Percentiles rank a stretch among this genome's conserved stretches.
These are phyloP conservation scores for Pristionchus pacificus DNA, from an alignment of 1,140 invertebrate genomes.

Conservation along the genomic window DNA sequence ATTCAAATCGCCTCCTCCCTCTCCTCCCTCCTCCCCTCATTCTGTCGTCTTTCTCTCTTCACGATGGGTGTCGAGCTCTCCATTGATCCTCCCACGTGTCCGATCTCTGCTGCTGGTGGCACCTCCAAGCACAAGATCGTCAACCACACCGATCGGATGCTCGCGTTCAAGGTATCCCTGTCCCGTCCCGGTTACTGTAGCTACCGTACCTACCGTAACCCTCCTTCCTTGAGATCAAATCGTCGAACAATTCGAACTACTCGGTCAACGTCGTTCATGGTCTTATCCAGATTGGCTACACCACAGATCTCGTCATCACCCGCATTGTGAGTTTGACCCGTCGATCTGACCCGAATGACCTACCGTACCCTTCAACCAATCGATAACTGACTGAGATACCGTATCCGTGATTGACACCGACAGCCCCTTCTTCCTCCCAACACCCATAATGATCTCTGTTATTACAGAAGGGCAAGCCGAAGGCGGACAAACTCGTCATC, in stretches of 20 bases:
- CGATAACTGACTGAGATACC: too few relatives aligned
- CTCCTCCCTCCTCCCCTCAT: background rate
- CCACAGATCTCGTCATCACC: constrained; percentile 9
- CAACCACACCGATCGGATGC: constrained; percentile 17
- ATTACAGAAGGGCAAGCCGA: constrained; percentile 15
- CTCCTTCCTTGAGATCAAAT: constrained; percentile 9
- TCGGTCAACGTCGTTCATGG: constrained; percentile 19
- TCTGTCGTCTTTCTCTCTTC: background rate
- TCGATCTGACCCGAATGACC: too few relatives aligned
- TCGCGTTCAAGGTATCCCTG: constrained; percentile 19
- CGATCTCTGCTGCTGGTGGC: constrained; percentile 15
- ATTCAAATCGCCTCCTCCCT: background rate
- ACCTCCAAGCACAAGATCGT: constrained; percentile 21
- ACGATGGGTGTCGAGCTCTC: constrained; percentile 20
- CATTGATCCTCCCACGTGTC: constrained; percentile 14
- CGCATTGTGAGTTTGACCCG: constrained; percentile 5
- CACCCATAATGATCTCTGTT: background rate
- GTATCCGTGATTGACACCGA: background rate
- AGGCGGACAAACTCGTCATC: constrained; percentile 16
- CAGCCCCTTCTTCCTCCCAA: too few relatives aligned
- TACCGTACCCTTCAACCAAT: too few relatives aligned
- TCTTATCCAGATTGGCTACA: constrained; percentile 10
- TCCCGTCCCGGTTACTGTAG: too few relatives aligned
- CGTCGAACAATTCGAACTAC: constrained; percentile 24
- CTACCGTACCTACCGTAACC: background rate